Conservation (phyloP, 2,113 vertebrate species). For the Apaloderma vittatum region DNA sequence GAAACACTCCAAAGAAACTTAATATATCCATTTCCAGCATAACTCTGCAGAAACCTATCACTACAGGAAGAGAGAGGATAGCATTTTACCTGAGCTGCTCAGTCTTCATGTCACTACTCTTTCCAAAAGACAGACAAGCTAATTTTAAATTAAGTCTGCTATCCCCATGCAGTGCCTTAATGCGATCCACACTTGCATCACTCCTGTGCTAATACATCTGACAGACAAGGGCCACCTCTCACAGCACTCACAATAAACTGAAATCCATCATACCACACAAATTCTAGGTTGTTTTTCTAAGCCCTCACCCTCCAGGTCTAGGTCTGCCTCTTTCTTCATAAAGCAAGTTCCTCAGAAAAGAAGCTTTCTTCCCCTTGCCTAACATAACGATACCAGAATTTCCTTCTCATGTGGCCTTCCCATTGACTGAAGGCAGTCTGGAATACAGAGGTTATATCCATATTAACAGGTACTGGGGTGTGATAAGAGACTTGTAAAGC, state of each 20-base stretch:
- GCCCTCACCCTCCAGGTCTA: not conserved
- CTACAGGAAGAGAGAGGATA: not conserved
- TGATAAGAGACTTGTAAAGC: not conserved
- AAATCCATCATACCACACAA: not conserved
- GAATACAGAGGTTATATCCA: not conserved
- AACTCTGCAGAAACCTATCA: not conserved
- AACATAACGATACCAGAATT: not conserved
- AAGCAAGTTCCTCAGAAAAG: not conserved
- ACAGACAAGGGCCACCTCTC: not conserved
- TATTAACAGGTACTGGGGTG: not conserved
- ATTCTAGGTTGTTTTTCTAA: not conserved
- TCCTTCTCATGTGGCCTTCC: not conserved
- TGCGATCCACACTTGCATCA: accelerated
- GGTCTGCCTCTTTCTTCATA: not conserved
- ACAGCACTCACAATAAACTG: not conserved
- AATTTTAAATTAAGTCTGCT: not conserved
- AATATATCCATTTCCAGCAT: not conserved
- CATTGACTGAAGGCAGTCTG: not conserved
- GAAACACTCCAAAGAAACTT: not conserved
- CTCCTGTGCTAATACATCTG: not conserved
- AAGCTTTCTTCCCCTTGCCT: not conserved
- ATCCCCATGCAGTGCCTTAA: not conserved
- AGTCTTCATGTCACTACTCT: not conserved
- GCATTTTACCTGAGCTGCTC: not conserved
- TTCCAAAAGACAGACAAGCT: not conserved